Evolutionary conservation across 2,888 invertebrate species (phyloP).

Genomic region (Heliconius ismenius): DNA sequence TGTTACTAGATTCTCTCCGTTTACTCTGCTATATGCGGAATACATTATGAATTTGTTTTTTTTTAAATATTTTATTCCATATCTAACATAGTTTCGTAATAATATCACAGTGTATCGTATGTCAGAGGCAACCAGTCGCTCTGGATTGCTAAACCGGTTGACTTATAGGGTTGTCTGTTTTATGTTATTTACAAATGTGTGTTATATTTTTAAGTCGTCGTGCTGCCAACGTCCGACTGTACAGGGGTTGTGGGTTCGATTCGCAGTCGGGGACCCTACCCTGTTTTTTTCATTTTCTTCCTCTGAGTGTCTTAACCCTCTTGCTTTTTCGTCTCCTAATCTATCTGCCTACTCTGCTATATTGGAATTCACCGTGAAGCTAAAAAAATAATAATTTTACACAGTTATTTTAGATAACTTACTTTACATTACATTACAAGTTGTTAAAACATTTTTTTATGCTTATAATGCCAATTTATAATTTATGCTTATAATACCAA

Average conservation of each 20-base stretch:
- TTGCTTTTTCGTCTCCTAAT: too few relatives aligned
- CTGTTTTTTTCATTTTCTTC: background rate
- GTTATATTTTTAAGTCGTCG: background rate
- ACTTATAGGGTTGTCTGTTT: constrained; percentile 24
- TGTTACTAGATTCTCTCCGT: background rate
- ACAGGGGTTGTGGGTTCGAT: background rate
- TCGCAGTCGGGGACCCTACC: too few relatives aligned
- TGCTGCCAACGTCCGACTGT: background rate
- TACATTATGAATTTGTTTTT: background rate
- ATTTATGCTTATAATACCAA: too few relatives aligned
- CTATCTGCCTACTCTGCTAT: too few relatives aligned
- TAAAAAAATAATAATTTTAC: too few relatives aligned
- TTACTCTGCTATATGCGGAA: background rate
- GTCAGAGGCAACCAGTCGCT: constrained; percentile 33
- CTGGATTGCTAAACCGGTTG: constrained; percentile 32
- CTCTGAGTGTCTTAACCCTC: too few relatives aligned
- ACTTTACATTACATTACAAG: too few relatives aligned
- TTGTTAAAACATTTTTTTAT: too few relatives aligned
- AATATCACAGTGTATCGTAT: constrained; percentile 26
- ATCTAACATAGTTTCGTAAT: constrained; percentile 24
- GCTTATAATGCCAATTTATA: too few relatives aligned
- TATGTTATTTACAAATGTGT: background rate
- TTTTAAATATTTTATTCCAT: constrained; percentile 1
- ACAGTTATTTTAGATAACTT: too few relatives aligned
- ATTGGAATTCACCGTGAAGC: too few relatives aligned